Conservation (phyloP, 2,888 invertebrate genomes). For the Tuberolachnus salignus region DNA sequence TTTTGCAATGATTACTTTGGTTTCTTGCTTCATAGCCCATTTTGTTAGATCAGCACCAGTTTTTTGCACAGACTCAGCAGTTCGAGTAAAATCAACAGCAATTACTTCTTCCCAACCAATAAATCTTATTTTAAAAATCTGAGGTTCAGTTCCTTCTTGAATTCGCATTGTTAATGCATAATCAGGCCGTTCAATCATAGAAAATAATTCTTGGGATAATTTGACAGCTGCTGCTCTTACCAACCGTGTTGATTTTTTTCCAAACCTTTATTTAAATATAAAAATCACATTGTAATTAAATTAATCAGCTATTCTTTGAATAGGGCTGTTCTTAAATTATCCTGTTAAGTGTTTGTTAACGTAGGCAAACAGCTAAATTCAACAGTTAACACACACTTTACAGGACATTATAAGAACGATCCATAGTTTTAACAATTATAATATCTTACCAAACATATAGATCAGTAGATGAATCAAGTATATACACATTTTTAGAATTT, state of each 20-base stretch:
- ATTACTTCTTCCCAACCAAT: slow-evolving; percentile 98
- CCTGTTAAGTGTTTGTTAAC: too few relatives aligned
- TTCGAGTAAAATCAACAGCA: slow-evolving; percentile 97
- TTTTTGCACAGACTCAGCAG: slow-evolving; percentile 94
- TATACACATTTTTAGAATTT: slow-evolving; percentile 91
- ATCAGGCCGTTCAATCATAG: slow-evolving; percentile 88
- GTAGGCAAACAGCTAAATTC: too few relatives aligned
- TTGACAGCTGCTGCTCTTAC: slow-evolving; percentile 96
- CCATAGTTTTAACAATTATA: too few relatives aligned
- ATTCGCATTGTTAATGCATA: slow-evolving; percentile 88
- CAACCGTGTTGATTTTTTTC: slow-evolving; percentile 93
- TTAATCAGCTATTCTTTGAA: background rate
- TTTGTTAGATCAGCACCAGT: slow-evolving; percentile 94
- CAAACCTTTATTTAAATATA: slow-evolving; percentile 72
- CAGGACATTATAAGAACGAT: too few relatives aligned
- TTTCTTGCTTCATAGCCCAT: slow-evolving; percentile 89
- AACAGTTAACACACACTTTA: too few relatives aligned
- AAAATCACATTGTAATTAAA: background rate
- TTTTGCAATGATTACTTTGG: slow-evolving; percentile 67
- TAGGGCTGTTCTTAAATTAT: too few relatives aligned
- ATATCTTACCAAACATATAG: slow-evolving; percentile 87
- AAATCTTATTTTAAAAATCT: slow-evolving; percentile 97
- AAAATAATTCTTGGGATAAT: slow-evolving; percentile 93
- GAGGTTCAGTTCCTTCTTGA: slow-evolving; percentile 84
- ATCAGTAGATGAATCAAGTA: slow-evolving; percentile 91